Percentiles rank a stretch among this genome's conserved stretches.
These are phyloP conservation scores for Eulacestoma nigropectus DNA, from an alignment of 2,113 vertebrate species.

Conservation along the genomic window DNA sequence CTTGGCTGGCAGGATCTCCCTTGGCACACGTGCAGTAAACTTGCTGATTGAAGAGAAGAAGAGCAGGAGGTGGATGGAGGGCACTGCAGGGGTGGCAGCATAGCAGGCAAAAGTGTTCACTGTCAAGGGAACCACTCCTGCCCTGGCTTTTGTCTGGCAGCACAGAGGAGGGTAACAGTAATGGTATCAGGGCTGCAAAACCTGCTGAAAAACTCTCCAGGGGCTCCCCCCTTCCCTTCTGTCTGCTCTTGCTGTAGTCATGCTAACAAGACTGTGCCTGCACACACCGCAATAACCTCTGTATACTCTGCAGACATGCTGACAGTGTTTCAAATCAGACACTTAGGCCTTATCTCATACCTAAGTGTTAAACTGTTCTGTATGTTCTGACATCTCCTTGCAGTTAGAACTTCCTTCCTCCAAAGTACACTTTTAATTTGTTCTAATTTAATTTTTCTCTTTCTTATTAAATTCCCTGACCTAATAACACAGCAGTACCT, in stretches of 20 bases:
- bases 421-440: not conserved
- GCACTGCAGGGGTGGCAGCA: accelerated
- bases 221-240: not conserved
- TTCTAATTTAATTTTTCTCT: not conserved
- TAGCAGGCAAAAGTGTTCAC: accelerated
- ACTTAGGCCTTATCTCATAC: not conserved
- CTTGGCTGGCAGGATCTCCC: not conserved
- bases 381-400: not conserved
- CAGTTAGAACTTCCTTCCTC: not conserved
- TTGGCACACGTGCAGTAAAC: accelerated
- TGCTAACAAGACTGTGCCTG: not conserved
- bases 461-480: not conserved
- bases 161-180: not conserved
- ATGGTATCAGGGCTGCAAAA: not conserved
- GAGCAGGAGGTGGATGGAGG: not conserved
- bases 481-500: not conserved
- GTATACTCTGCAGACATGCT: not conserved
- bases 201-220: not conserved
- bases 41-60: not conserved
- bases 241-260: not conserved
- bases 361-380: not conserved
- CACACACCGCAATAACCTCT: not conserved
- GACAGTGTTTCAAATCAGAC: not conserved
- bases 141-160: not conserved
- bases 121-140: not conserved